Evolutionary conservation across 2,113 vertebrate species (phyloP).

Genomic region (Channa maculata): DNA sequence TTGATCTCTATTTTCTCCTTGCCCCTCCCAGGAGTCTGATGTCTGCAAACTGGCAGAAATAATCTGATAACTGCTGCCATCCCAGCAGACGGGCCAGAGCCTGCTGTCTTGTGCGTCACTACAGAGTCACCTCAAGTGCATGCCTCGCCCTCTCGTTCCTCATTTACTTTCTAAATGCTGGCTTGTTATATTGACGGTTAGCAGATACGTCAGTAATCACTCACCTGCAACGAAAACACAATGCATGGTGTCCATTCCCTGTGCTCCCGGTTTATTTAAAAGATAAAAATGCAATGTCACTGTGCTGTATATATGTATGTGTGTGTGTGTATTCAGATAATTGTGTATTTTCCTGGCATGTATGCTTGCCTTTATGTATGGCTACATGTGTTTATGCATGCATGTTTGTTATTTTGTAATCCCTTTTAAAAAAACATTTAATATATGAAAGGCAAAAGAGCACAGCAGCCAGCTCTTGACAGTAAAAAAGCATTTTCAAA

Average conservation of each 20-base stretch:
- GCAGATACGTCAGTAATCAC: slow-evolving; percentile 13
- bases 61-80: slow-evolving; percentile 56
- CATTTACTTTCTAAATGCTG: slow-evolving; percentile 8
- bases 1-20: slow-evolving; percentile 8
- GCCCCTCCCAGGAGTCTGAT: slow-evolving; percentile 26
- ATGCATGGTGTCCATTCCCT: not conserved
- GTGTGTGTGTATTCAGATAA: not conserved
- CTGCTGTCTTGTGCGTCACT: slow-evolving; percentile 34
- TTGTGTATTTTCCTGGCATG: not conserved
- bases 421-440: not conserved
- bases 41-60: slow-evolving; percentile 51
- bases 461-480: not conserved
- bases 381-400: not conserved
- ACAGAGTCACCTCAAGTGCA: not conserved
- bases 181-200: slow-evolving; percentile 16
- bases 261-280: not conserved
- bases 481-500: slow-evolving; percentile 21
- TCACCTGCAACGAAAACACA: slow-evolving; percentile 33
- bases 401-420: not conserved
- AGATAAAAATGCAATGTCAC: slow-evolving; percentile 13
- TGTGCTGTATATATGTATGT: not conserved
- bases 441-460: slow-evolving; percentile 7
- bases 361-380: not conserved
- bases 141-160: not conserved
- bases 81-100: slow-evolving; percentile 41